Conservation (phyloP, 2,888 invertebrate genomes). For the Graphium colonna region DNA sequence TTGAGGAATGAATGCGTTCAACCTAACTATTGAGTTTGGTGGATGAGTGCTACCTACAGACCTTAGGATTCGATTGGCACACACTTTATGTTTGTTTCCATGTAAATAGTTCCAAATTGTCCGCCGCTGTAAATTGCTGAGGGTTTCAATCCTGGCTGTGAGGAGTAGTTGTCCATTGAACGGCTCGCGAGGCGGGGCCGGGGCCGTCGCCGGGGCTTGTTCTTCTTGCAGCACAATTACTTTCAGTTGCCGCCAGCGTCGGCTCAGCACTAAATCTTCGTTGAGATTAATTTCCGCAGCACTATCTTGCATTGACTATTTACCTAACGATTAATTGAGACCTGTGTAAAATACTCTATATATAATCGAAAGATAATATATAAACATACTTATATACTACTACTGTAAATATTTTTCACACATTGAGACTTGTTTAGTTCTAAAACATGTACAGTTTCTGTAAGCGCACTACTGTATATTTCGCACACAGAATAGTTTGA, state of each 20-base stretch:
- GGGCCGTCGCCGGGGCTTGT: conserved; percentile 73
- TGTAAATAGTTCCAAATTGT: conserved; percentile 79
- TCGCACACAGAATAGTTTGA: conserved; percentile 73
- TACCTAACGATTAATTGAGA: conserved; percentile 69
- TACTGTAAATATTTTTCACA: conserved; percentile 79
- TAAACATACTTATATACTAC: conserved; percentile 35
- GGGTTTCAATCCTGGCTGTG: conserved; percentile 76
- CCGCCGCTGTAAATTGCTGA: conserved; percentile 77
- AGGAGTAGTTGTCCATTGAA: conserved; percentile 70
- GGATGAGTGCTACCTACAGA: conserved; percentile 80
- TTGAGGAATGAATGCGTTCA: conserved; percentile 72
- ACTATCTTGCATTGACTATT: conserved; percentile 76
- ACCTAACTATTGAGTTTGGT: conserved; percentile 75
- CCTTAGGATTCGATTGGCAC: conserved; percentile 80
- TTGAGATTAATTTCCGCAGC: conserved; percentile 79
- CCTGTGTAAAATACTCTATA: conserved; percentile 68
- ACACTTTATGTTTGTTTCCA: conserved; percentile 68
- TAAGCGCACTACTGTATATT: conserved; percentile 80
- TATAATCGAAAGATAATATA: neutral
- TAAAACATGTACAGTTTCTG: conserved; percentile 81
- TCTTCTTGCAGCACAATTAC: conserved; percentile 86
- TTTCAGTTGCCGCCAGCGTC: conserved; percentile 84
- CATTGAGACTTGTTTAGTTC: conserved; percentile 78
- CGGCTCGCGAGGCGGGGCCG: conserved; percentile 42
- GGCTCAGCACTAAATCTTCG: conserved; percentile 75